Conservation (phyloP, 2,113 vertebrate species). For the Hippoglossus stenolepis region DNA sequence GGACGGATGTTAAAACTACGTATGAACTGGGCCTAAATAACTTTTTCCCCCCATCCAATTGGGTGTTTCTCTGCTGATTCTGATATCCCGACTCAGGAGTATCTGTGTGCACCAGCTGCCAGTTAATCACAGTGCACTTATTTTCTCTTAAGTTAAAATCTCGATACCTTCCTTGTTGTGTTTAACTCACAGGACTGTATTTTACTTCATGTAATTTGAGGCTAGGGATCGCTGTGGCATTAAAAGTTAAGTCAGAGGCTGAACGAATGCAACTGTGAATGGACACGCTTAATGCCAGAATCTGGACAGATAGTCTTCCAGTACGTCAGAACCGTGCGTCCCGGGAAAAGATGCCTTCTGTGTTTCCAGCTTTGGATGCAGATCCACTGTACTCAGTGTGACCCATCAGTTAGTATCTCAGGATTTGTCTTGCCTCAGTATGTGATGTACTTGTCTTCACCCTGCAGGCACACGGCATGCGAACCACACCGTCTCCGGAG, state of each 20-base stretch:
- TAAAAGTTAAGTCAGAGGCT: not conserved
- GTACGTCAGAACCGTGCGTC: no score
- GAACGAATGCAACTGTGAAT: not conserved
- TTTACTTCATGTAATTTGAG: no score
- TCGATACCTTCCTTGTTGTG: no score
- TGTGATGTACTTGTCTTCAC: conserved; percentile 19
- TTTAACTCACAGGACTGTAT: no score
- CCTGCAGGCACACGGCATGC: conserved; percentile 80
- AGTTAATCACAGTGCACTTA: not conserved
- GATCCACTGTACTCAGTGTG: not conserved
- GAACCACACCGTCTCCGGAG: conserved; percentile 60
- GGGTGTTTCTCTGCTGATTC: not conserved
- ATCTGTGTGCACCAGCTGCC: not conserved
- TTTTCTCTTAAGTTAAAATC: no score
- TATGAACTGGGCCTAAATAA: no score
- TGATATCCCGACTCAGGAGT: not conserved
- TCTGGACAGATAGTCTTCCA: not conserved
- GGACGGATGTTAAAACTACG: no score
- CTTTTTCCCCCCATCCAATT: no score
- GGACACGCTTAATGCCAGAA: no score
- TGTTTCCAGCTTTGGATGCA: not conserved
- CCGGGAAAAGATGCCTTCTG: no score
- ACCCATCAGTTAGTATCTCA: not conserved
- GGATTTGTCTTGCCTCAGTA: not conserved
- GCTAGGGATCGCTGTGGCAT: no score